A percentile compares a stretch with the other conserved stretches of the same genome.
phyloP scores from a whole-genome alignment of 1,140 invertebrate genomes.

The Bombus sylvicola region DNA sequence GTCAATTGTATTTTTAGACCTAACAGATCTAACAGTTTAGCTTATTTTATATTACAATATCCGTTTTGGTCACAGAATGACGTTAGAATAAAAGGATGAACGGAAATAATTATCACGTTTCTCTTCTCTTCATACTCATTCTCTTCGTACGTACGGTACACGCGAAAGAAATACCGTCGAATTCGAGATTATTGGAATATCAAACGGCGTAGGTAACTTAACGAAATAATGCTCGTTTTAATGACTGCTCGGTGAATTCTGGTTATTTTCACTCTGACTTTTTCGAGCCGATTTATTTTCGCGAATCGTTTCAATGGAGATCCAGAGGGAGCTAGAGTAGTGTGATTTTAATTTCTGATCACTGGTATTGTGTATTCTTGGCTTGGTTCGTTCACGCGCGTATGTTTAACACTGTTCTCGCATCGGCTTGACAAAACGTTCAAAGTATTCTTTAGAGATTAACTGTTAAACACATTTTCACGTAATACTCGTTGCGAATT shows the following conservation, averaged over 20 bases:
- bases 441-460: neutral
- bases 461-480: neutral
- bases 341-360: conserved; percentile 3
- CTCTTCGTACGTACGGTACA: neutral
- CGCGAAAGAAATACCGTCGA: neutral
- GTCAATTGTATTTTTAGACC: too few species aligned
- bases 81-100: too few species aligned
- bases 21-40: too few species aligned
- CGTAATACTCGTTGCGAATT: neutral
- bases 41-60: too few species aligned
- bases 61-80: too few species aligned
- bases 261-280: neutral
- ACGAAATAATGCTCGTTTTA: neutral
- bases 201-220: too few species aligned
- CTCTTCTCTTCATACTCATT: neutral
- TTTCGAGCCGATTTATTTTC: neutral
- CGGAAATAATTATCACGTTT: too few species aligned
- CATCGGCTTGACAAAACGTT: neutral
- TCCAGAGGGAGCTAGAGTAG: neutral
- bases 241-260: neutral
- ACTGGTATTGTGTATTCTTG: neutral
- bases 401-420: neutral
- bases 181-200: neutral
- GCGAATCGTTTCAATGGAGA: neutral
- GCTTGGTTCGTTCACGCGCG: neutral